Base-by-base conservation (phyloP, 2,888 invertebrate genomes). In the Flexamia atlantica region DNA sequence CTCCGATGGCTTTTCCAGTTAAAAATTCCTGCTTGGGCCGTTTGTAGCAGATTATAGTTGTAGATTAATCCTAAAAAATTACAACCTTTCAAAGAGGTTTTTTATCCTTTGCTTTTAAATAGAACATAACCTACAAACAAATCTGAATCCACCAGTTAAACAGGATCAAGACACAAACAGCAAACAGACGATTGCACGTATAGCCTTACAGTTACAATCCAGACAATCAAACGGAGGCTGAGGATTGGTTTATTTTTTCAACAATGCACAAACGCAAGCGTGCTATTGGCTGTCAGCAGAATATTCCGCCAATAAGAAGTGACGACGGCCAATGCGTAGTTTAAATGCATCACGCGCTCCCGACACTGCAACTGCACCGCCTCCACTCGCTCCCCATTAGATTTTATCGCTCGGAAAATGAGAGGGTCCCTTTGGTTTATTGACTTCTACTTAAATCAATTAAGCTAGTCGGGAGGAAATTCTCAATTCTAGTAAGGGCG, bases 291-390 rank as follows among this genome's bases (percentile, higher is more conserved):
- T 42, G 72, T 36, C 72, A 20, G 14, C 72, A 17, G 72, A 72
- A 72, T 76, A 76, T 76, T 46, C 81, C 84, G 74, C 64, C 76
- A 83, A 83, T 72, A 84, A 85, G 81, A 46, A 83, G 83, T 81
- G 83, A 70, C 42, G 76, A 74, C 25, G 72, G 81, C 83, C 86
- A 87, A 88, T 88, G 87, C 87, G 88, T 87, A 87, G 88, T 88
- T 88, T 88, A 88, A 88, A 88, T 87, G 87, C 87, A 87, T 86
- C 87, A 87, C 40, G 76, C 14, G 17, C 25, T 46, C 70, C 60
- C 3, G 7, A 28, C 9, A 23, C 4, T 20, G 28, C 36, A 36
- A 46, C 12, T 1, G 12, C 7, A 46, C 12, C 14, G 46, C 46
- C 7, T 12, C 46, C 2, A 9, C 14, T 46, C 70, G 36, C 42